These are phyloP conservation scores for Spilogale gracilis DNA, from an alignment of 2,113 vertebrate genomes.

Conservation along the genomic window DNA sequence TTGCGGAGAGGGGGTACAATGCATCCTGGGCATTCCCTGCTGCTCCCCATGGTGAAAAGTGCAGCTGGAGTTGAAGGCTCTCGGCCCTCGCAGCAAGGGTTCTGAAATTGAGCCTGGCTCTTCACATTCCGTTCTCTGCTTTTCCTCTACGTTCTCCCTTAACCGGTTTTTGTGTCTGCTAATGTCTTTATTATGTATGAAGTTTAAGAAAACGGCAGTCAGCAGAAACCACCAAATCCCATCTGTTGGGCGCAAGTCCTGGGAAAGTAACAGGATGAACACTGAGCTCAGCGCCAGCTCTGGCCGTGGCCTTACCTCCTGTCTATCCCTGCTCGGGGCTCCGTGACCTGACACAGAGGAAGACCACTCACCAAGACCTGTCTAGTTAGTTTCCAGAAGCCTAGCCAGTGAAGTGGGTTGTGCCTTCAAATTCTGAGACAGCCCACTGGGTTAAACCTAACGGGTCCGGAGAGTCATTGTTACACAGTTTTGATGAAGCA, in stretches of 20 bases:
- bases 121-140: background rate
- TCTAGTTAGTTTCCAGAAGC: background rate
- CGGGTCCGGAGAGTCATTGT: background rate
- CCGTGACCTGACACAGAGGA: rapidly evolving
- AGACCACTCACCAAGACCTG: background rate
- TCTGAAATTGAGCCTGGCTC: background rate
- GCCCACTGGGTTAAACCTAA: background rate
- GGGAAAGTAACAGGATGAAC: rapidly evolving
- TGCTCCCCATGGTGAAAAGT: background rate
- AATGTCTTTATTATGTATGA: background rate
- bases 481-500: background rate
- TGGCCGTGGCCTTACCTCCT: rapidly evolving
- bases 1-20: background rate
- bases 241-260: background rate
- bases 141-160: background rate
- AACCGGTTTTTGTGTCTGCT: background rate
- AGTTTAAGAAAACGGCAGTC: background rate
- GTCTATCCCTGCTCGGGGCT: background rate
- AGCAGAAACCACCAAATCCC: rapidly evolving
- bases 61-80: background rate
- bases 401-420: background rate
- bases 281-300: background rate
- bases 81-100: background rate
- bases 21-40: background rate
- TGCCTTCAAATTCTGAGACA: background rate